Evolutionary conservation across 2,797 vertebrate genomes (phyloP).

Genomic region (Macrochelys suwanniensis): DNA sequence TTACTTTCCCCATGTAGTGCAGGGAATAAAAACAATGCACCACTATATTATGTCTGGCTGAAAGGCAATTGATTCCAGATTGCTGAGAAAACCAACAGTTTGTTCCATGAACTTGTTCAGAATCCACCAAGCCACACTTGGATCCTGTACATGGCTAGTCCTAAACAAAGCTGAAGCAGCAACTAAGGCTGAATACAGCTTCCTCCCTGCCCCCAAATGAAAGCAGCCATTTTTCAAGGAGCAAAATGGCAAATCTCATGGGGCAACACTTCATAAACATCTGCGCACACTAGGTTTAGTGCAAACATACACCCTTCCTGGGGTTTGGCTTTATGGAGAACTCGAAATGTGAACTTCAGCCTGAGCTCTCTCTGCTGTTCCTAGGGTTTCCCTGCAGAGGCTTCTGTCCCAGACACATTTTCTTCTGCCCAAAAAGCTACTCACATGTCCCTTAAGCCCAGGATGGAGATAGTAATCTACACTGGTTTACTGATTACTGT

Average conservation of each 20-base stretch:
- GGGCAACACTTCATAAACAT: too few relatives aligned
- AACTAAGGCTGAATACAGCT: background rate
- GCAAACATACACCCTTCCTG: accelerated
- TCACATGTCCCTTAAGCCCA: background rate
- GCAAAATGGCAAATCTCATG: background rate
- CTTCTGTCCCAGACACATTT: background rate
- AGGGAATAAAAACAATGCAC: background rate
- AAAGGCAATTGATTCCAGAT: background rate
- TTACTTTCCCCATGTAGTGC: background rate
- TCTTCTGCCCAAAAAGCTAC: background rate
- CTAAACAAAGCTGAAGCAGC: background rate
- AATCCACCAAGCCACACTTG: background rate
- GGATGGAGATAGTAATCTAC: too few relatives aligned
- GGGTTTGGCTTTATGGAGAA: background rate
- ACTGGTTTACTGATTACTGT: background rate
- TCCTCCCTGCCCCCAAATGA: background rate
- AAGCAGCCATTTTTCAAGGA: background rate
- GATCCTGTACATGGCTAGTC: background rate
- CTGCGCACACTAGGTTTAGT: background rate
- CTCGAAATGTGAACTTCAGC: background rate
- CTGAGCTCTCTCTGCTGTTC: background rate
- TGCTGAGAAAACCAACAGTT: background rate
- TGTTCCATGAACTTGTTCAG: background rate
- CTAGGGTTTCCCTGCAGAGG: background rate
- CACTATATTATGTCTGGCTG: too few relatives aligned